A percentile compares a stretch with the other conserved stretches of the same genome.
Evolutionary conservation across 2,888 invertebrate species (phyloP).

Genomic region (Rhamphomyia laevipes): DNA sequence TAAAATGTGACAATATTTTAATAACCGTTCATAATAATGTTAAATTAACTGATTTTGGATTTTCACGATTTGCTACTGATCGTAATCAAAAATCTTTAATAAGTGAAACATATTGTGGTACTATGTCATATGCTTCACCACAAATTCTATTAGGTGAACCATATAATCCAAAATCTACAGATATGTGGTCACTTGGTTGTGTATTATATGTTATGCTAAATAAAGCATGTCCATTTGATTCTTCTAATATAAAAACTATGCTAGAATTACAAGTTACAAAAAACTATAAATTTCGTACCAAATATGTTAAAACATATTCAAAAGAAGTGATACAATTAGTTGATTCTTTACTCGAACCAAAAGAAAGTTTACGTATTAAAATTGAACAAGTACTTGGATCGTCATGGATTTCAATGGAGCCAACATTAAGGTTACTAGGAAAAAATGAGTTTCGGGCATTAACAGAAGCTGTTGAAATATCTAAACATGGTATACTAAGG

Average conservation of each 20-base stretch:
- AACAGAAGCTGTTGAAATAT: neutral
- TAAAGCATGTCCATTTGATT: constrained; percentile 73
- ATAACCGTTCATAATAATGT: constrained; percentile 62
- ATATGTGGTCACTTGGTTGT: constrained; percentile 71
- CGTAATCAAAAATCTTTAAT: constrained; percentile 38
- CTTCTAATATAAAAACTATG: constrained; percentile 43
- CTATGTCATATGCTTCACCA: constrained; percentile 76
- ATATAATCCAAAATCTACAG: constrained; percentile 58
- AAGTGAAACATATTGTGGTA: constrained; percentile 76
- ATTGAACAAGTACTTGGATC: constrained; percentile 43
- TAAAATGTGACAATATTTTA: constrained; percentile 73
- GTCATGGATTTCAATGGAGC: constrained; percentile 57
- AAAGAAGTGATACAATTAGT: constrained; percentile 52
- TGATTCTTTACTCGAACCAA: constrained; percentile 55
- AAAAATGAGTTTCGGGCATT: constrained; percentile 5
- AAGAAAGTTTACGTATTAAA: constrained; percentile 46
- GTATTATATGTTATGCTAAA: constrained; percentile 75
- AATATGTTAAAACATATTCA: constrained; percentile 45
- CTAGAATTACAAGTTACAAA: constrained; percentile 43
- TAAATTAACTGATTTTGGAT: constrained; percentile 76
- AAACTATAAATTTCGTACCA: constrained; percentile 58
- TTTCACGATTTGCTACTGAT: constrained; percentile 42
- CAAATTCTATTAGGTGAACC: constrained; percentile 67
- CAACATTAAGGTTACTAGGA: constrained; percentile 33
- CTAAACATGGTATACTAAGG: no score